These are phyloP conservation scores for Mesoligia furuncula DNA, from an alignment of 2,888 invertebrate genomes.

Conservation along the genomic window DNA sequence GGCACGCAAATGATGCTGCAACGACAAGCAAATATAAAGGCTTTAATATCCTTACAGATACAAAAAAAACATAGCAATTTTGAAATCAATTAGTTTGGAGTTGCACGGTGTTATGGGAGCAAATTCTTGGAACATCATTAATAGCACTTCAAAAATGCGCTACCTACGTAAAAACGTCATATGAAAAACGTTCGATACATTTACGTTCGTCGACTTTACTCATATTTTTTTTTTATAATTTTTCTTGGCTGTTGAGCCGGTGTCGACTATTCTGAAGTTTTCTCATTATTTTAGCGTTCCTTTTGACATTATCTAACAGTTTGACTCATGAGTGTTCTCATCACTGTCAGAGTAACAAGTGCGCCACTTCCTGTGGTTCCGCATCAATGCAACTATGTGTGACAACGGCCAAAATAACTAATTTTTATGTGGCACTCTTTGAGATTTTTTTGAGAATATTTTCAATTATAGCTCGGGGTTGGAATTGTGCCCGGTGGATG, in stretches of 20 bases:
- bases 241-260: neutral
- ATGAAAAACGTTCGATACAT: neutral
- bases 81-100: slow-evolving; percentile 45
- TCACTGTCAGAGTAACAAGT: slow-evolving; percentile 49
- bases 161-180: slow-evolving; percentile 22
- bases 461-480: slow-evolving; percentile 40
- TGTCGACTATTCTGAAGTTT: neutral
- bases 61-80: slow-evolving; percentile 35
- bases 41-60: slow-evolving; percentile 23
- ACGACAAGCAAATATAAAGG: slow-evolving; percentile 31
- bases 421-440: slow-evolving; percentile 45
- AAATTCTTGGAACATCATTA: slow-evolving; percentile 8
- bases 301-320: slow-evolving; percentile 14
- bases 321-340: slow-evolving; percentile 36
- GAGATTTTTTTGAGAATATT: slow-evolving; percentile 27
- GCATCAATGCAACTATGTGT: slow-evolving; percentile 61
- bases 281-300: slow-evolving; percentile 34
- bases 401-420: slow-evolving; percentile 49
- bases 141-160: neutral
- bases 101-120: slow-evolving; percentile 22
- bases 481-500: slow-evolving; percentile 51
- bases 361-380: slow-evolving; percentile 57
- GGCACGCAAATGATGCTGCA: slow-evolving; percentile 47
- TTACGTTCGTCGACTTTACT: slow-evolving; percentile 15
- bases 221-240: neutral